Evolutionary conservation across 1,140 invertebrate genomes (phyloP).

Genomic region (Arion vulgaris): DNA sequence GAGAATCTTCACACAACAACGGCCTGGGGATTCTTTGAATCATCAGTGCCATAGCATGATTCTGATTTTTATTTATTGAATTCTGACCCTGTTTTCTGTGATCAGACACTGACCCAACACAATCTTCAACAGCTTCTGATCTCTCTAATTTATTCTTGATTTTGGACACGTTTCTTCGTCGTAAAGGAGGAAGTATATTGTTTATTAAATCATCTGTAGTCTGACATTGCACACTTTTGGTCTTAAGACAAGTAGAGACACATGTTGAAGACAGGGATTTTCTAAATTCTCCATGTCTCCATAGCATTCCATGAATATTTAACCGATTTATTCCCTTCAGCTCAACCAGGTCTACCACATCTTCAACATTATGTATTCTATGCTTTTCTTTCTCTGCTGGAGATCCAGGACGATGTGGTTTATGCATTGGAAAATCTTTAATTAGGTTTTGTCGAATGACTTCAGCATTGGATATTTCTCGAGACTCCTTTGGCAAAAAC

Average conservation of each 20-base stretch:
- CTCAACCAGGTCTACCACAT: not conserved
- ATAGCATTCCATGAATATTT: not conserved
- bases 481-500: not conserved
- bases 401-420: conserved; percentile 14
- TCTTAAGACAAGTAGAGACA: conserved; percentile 19
- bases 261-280: conserved; percentile 30
- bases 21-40: not conserved
- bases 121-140: conserved; percentile 13
- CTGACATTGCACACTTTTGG: conserved; percentile 28
- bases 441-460: conserved; percentile 15
- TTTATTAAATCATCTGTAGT: conserved; percentile 31
- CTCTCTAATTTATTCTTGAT: conserved; percentile 20
- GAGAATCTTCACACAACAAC: not conserved
- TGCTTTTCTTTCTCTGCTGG: conserved; percentile 38
- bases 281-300: not conserved
- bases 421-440: conserved; percentile 10
- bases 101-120: not conserved
- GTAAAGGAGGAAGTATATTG: conserved; percentile 6
- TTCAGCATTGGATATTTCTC: not conserved
- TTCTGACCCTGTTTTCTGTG: not conserved
- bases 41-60: not conserved
- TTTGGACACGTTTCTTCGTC: conserved; percentile 6
- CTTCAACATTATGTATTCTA: conserved; percentile 1
- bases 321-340: not conserved
- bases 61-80: too few species aligned